These are phyloP conservation scores for Peromyscus aztecus DNA, from an alignment of 2,797 vertebrate species.

Conservation along the genomic window DNA sequence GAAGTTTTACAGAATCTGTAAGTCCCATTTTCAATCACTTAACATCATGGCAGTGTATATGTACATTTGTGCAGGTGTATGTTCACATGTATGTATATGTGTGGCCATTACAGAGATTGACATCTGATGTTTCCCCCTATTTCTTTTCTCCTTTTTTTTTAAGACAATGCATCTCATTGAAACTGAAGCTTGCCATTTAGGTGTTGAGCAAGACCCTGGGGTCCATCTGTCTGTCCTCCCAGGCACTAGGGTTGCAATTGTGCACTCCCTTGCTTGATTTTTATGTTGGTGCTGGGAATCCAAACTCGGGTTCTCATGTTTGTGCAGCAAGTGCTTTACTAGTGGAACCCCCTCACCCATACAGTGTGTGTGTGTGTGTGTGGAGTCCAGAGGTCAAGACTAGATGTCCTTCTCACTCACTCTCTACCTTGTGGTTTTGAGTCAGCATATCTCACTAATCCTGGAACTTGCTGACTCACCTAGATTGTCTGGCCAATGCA, in stretches of 20 bases:
- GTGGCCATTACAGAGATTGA: neutral
- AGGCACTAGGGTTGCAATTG: too few relatives aligned
- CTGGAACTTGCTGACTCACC: neutral
- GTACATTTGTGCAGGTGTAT: neutral
- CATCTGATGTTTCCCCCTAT: neutral
- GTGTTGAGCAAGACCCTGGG: neutral
- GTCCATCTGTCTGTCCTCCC: neutral
- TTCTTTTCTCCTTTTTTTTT: neutral
- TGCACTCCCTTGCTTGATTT: neutral
- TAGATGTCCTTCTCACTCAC: neutral
- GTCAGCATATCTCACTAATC: neutral
- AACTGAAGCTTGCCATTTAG: neutral
- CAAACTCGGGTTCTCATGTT: neutral
- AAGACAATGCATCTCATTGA: neutral
- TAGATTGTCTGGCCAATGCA: neutral
- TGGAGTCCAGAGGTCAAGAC: neutral
- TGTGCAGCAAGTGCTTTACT: neutral
- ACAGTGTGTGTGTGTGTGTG: accelerated
- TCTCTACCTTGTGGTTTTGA: neutral
- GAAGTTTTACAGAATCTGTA: neutral
- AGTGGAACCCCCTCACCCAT: neutral
- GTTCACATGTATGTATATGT: neutral
- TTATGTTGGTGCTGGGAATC: neutral
- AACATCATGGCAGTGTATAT: neutral
- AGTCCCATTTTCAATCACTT: neutral